Evolutionary conservation across 2,113 vertebrate genomes (phyloP).

Genomic region (Spilogale gracilis): DNA sequence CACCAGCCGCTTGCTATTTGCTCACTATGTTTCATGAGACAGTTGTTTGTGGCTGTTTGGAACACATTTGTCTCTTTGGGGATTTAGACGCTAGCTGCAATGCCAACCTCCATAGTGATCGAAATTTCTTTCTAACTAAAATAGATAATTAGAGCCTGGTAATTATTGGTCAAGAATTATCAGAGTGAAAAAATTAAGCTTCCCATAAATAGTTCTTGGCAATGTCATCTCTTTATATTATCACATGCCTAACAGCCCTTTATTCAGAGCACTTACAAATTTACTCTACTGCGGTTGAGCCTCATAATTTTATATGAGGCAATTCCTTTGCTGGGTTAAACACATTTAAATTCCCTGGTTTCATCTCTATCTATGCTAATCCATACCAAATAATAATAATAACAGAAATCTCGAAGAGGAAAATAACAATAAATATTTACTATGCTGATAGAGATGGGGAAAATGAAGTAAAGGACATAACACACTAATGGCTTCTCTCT

Average conservation of each 20-base stretch:
- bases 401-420: constrained; percentile 67
- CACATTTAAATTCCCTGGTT: constrained; percentile 53
- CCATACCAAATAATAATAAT: constrained; percentile 61
- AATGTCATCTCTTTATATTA: constrained; percentile 88
- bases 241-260: constrained; percentile 87
- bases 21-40: constrained; percentile 91
- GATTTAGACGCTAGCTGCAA: constrained; percentile 89
- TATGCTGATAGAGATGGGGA: constrained; percentile 59
- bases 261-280: constrained; percentile 85
- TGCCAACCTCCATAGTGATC: constrained; percentile 90
- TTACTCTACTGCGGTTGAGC: constrained; percentile 84
- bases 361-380: constrained; percentile 59
- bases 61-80: constrained; percentile 91
- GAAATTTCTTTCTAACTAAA: constrained; percentile 91
- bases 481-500: constrained; percentile 65
- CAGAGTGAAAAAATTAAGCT: constrained; percentile 92
- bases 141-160: constrained; percentile 91
- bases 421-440: constrained; percentile 72
- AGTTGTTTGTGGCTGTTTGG: constrained; percentile 91
- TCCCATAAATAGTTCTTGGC: constrained; percentile 91
- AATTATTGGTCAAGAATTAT: constrained; percentile 93
- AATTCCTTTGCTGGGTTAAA: constrained; percentile 81
- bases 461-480: constrained; percentile 55
- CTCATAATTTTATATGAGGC: constrained; percentile 85
- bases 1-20: constrained; percentile 89